Evolutionary conservation across 2,797 vertebrate species (phyloP), one percentile per base, ranked within the genome.

Genomic region (Danio choprae): DNA sequence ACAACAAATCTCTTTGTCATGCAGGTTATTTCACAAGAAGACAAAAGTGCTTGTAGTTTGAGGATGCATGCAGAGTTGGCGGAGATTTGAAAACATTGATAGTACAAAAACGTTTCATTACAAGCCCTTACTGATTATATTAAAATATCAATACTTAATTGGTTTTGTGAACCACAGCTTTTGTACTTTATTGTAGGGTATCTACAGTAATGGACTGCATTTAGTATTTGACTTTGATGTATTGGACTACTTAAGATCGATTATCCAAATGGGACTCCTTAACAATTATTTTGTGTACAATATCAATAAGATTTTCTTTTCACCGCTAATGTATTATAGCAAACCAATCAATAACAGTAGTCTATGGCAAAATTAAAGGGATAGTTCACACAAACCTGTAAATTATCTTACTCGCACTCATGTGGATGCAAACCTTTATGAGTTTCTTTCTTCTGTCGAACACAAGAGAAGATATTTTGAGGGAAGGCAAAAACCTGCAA

Each of bases 221-320:
- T 63, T 41, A 41, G 48, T 9, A 55, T 55, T 65, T 53, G 36
- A 55, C 8, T 64, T 64, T 63, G 10, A 71, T 13, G 7, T 51
- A 53, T 55, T 71, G 16, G 53, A 20, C 36, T 29, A 29, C 16
- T 51, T n/a, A 43, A 29, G 29, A 1, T 29, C n/a, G 11, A 72
- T 72, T n/a, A 56, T 20, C 18, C 29, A 18, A 5, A 38, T 40
- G 13, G 38, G 18, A 53, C 7, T 71, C 15, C 36, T 55, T 18
- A 36, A n/a, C n/a, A 7, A 43, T 65, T 65, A 22, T 22, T 44
- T n/a, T 4, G 13, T 29, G 4, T 22, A 29, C 4, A 3, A 38
- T 38, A n/a, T 41, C 13, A 75, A 29, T 43, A 43, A 18, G 20
- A 48, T 62, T 50, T 60, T 56, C 13, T 12, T 15, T 74, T 75